Base-by-base conservation (phyloP, 2,888 invertebrate species). In the Pteria penguin region DNA sequence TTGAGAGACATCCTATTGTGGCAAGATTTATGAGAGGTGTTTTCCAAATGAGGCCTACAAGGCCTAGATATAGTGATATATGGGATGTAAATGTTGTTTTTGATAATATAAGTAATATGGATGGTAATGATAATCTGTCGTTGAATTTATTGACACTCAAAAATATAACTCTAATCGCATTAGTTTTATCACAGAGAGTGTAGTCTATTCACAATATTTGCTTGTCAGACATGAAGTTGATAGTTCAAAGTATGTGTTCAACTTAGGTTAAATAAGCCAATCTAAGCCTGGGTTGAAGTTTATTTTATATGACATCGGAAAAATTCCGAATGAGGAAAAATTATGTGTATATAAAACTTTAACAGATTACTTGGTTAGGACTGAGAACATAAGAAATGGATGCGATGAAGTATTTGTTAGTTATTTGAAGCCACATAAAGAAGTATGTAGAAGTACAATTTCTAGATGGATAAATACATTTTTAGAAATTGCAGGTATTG, bases 21-120 rank as follows among this genome's bases (percentile, higher is more conserved):
- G 45, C 60, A 32, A 18, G 72, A 57, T 58, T 65, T 24, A 33
- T 72, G 57, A 72, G 65, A 58, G 72, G 72, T 57, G 36, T 72
- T 26, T 72, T 72, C 65, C 27, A 72, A 1, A 32, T 32, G 4
- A 71, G 52, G 2, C 62, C 72, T n/a, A 33, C 65, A 26, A n/a
- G 33, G 32, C 57, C 65, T n/a, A 24, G 72, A 32, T 65, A 72
- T 58, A 65, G 22, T 33, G 65, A 24, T 5, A 68, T 54, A 24
- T 57, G 58, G 68, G 58, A 68, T 33, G 32, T 32, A 18, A 27
- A 68, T 54, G 14, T 33, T 31, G 65, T 65, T 11, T 72, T 72
- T 63, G 27, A 72, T 4, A 65, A 32, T 24, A 65, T 72, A 11
- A 57, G 60, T 54, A 31, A 31, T 14, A 57, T 57, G 36, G 55